A percentile compares a stretch with the other conserved stretches of the same genome.
These are phyloP conservation scores for Saccostrea echinata DNA, from an alignment of 1,140 invertebrate genomes.

Conservation along the genomic window DNA sequence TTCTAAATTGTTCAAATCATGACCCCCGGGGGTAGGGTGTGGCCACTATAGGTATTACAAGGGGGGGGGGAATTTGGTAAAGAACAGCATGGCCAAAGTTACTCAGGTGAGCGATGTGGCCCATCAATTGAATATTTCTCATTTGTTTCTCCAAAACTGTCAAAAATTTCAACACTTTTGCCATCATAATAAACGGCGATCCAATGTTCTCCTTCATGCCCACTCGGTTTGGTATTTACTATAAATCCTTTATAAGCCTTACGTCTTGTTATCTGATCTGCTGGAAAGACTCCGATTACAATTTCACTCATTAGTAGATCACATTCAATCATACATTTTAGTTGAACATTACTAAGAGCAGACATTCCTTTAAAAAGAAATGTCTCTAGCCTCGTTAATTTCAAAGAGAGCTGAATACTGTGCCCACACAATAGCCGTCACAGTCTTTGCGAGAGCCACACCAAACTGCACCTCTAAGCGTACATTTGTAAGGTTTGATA, in stretches of 20 bases:
- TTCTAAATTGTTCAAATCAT: no score
- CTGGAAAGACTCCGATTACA: slow-evolving; percentile 47
- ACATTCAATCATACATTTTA: slow-evolving; percentile 54
- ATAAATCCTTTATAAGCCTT: slow-evolving; percentile 40
- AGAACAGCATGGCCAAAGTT: no score
- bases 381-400: slow-evolving; percentile 52
- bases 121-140: slow-evolving; percentile 37
- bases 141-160: slow-evolving; percentile 51
- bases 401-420: slow-evolving; percentile 56
- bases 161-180: slow-evolving; percentile 46
- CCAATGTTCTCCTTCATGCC: slow-evolving; percentile 49
- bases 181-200: slow-evolving; percentile 46
- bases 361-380: neutral
- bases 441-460: slow-evolving; percentile 33
- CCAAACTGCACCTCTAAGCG: slow-evolving; percentile 51
- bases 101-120: no score
- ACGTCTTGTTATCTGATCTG: slow-evolving; percentile 33
- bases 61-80: no score
- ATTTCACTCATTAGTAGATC: slow-evolving; percentile 47
- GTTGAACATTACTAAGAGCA: slow-evolving; percentile 42
- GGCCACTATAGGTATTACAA: no score
- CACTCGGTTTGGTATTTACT: slow-evolving; percentile 43
- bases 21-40: no score
- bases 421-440: slow-evolving; percentile 48
- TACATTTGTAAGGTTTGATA: slow-evolving; percentile 52